Base-by-base conservation (phyloP, 2,888 invertebrate genomes). In the Acanthosepion esculentum region DNA sequence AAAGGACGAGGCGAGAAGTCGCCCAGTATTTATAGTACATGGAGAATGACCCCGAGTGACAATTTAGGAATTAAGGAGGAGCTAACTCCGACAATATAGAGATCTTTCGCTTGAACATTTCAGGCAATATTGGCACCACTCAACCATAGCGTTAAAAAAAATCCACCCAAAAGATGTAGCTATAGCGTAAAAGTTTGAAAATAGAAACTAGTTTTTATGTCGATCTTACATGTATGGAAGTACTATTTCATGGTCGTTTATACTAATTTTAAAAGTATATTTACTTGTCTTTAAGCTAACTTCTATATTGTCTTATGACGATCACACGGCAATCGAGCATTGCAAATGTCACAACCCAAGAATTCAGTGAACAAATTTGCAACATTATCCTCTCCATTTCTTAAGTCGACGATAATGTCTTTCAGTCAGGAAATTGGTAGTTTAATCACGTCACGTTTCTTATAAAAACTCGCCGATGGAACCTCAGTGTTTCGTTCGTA, bases 361-460 rank as follows among this genome's bases (percentile, higher is more conserved):
- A 78, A 78, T 78, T n/a, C 78, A 78, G 78, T 33, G n/a, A 78
- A 33, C 78, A 78, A 78, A 78, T n/a, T 78, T 78, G 78, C 78
- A 78, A 78, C 78, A n/a, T 78, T 78, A 78, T 78, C n/a, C 33
- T 78, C n/a, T 78, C 78, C 78, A 78, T 78, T 78, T 33, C 78
- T 78, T 78, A 33, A 78, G 33, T 78, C 78, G 78, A 78, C 15
- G 78, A 78, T 33, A 78, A 78, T 78, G 78, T 78, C 78, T 78
- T 78, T 78, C n/a, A 78, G 78, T 78, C 78, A 78, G 78, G 78
- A 78, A 78, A 78, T 78, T 78, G 78, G 33, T 78, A 78, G 78
- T 78, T 78, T 33, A 78, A 78, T 12, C 78, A 78, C 78, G 78
- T 78, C 78, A 78, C 78, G 78, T n/a, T 78, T 78, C 78, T 78